A percentile compares a stretch with the other conserved stretches of the same genome.
Conservation (phyloP, 2,113 vertebrate genomes). For the Aviceda subcristata region DNA sequence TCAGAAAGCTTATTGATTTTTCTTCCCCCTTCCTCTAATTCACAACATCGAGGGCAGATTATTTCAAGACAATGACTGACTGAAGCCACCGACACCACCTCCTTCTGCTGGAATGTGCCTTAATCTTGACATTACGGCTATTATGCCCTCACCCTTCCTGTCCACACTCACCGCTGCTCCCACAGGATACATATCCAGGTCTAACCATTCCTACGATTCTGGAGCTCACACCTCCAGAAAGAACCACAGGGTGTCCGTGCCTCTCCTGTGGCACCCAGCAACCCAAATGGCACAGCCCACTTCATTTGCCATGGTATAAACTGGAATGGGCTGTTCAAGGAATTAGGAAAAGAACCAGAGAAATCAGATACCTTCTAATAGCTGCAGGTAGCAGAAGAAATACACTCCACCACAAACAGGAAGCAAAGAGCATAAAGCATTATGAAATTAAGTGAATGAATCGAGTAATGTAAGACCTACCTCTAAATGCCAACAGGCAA, state of each 20-base stretch:
- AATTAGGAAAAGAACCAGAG: not conserved
- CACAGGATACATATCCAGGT: not conserved
- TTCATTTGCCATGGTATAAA: not conserved
- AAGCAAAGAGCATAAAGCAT: not conserved
- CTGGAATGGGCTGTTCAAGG: not conserved
- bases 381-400: not conserved
- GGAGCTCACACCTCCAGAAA: not conserved
- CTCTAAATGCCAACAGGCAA: slow-evolving; percentile 11
- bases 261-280: not conserved
- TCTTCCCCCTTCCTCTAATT: not conserved
- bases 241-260: not conserved
- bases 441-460: slow-evolving; percentile 44
- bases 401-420: not conserved
- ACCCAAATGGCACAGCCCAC: not conserved
- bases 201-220: not conserved
- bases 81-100: not conserved
- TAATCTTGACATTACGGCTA: not conserved
- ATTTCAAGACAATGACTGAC: not conserved
- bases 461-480: not conserved
- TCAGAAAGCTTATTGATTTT: not conserved
- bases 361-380: not conserved
- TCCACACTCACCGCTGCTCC: not conserved
- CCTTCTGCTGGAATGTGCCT: not conserved
- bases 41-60: not conserved
- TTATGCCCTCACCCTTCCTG: not conserved